Evolutionary conservation across 2,113 vertebrate species (phyloP), one percentile per base, ranked within the genome.

Genomic region (Picathartes gymnocephalus): DNA sequence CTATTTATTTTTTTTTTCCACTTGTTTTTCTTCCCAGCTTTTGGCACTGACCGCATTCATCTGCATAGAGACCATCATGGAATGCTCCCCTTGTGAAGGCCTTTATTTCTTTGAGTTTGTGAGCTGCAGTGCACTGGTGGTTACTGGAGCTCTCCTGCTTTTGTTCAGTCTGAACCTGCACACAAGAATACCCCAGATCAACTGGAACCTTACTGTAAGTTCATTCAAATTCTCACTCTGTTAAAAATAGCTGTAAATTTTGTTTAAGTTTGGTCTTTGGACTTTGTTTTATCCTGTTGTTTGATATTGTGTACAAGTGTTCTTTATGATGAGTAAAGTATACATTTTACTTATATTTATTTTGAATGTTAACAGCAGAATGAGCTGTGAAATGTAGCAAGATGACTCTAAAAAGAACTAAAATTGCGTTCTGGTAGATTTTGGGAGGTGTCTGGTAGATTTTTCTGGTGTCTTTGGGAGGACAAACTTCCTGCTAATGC

Each of bases 81-180:
- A 98, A 96, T 99, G 99, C 76, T 98, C 98, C 65, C 99, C 99
- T 4, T 99, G 99, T 6, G 98, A 98, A 95, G 99, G 99, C 58
- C 98, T 99, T 89, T 99, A 99, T 97, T 99, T 99, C 96, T 99
- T 99, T 15, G 99, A 99, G 98, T 99, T 99, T 91, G 99, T 99
- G 92, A 99, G 99, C 98, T 99, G 99, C 92, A 99, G 99, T 85
- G 98, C 98, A 5, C 98, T 98, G 61, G 98, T 99, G 94, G 98
- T 99, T 90, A 99, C 99, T 2, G 99, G 99, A 51, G 98, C 98
- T 86, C 97, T 99, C 81, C 98, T 99, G 93, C 96, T 99, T 88
- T 97, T 99, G 96, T 99, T 99, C 98, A 98, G 98, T 79, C 98
- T 99, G 78, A 99, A 98, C 93, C 98, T 99, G 83, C 98, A 99